phyloP scores from a whole-genome alignment of 2,797 vertebrate species.

The Malacoctenus gilli region DNA sequence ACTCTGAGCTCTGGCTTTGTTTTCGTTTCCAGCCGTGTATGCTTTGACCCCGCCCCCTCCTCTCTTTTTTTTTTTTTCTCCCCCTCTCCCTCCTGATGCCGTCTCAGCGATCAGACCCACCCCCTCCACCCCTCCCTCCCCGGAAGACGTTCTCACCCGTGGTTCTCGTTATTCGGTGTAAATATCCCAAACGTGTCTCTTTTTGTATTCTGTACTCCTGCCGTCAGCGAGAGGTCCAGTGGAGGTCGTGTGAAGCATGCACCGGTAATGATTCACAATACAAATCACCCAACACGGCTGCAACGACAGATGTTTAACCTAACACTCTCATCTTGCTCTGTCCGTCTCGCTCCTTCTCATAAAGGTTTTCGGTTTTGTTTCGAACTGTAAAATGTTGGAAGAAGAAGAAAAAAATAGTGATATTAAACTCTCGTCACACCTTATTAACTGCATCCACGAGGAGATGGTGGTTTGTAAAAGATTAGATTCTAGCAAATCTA shows the following conservation, averaged over 20 bases:
- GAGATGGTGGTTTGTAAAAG: constrained; percentile 50
- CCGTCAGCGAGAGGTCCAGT: constrained; percentile 36
- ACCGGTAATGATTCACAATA: constrained; percentile 44
- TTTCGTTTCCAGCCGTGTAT: constrained; percentile 47
- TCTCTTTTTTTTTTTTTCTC: background rate
- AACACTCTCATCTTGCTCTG: constrained; percentile 46
- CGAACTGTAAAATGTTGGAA: constrained; percentile 56
- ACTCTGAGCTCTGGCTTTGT: no score
- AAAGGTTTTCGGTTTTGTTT: constrained; percentile 56
- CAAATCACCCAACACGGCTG: constrained; percentile 51
- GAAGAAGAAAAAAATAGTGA: constrained; percentile 28
- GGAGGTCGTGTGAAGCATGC: constrained; percentile 63
- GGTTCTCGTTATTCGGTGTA: constrained; percentile 70
- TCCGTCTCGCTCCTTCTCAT: constrained; percentile 45
- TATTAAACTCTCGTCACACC: constrained; percentile 57
- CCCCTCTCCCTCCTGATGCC: constrained; percentile 13
- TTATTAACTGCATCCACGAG: constrained; percentile 49
- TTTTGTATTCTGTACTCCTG: constrained; percentile 61
- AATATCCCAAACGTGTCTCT: constrained; percentile 70
- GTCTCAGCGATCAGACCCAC: constrained; percentile 41
- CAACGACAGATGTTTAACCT: constrained; percentile 48
- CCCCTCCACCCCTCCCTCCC: background rate
- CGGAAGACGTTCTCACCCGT: constrained; percentile 37
- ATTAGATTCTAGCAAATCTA: constrained; percentile 49
- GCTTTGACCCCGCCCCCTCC: constrained; percentile 12